A percentile compares a stretch with the other conserved stretches of the same genome.
These are phyloP conservation scores for Antheraea pernyi DNA, from an alignment of 1,140 invertebrate genomes.

Conservation along the genomic window DNA sequence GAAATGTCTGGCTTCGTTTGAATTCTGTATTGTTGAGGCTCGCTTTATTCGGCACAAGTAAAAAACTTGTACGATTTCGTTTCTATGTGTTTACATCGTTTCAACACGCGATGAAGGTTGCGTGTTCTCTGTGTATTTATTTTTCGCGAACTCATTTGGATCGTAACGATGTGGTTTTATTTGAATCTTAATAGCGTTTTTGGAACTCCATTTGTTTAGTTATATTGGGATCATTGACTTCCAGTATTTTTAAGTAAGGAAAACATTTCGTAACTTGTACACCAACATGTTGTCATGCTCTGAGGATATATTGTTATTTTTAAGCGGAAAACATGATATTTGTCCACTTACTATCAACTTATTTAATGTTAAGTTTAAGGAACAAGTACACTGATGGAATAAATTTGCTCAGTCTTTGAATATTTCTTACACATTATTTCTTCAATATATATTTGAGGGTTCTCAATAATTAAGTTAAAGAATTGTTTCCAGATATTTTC, in stretches of 20 bases:
- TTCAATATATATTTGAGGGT: too few relatives aligned
- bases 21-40: neutral
- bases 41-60: neutral
- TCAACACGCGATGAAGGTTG: neutral
- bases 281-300: too few relatives aligned
- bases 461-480: too few relatives aligned
- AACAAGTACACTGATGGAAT: too few relatives aligned
- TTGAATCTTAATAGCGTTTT: neutral
- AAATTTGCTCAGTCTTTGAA: too few relatives aligned
- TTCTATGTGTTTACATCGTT: conserved; percentile 1
- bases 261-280: too few relatives aligned
- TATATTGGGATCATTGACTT: neutral
- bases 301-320: too few relatives aligned
- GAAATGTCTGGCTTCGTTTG: neutral
- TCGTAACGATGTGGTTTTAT: neutral
- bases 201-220: neutral
- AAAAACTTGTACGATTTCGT: neutral
- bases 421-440: too few relatives aligned
- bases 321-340: too few relatives aligned
- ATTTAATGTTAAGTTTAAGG: too few relatives aligned
- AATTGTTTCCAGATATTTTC: too few relatives aligned
- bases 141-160: neutral
- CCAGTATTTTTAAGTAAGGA: neutral
- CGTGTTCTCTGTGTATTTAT: neutral
- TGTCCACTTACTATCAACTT: too few relatives aligned